Percentiles rank a stretch among this genome's conserved stretches.
Conservation (phyloP, 1,140 invertebrate species). For the Ips nitidus region DNA sequence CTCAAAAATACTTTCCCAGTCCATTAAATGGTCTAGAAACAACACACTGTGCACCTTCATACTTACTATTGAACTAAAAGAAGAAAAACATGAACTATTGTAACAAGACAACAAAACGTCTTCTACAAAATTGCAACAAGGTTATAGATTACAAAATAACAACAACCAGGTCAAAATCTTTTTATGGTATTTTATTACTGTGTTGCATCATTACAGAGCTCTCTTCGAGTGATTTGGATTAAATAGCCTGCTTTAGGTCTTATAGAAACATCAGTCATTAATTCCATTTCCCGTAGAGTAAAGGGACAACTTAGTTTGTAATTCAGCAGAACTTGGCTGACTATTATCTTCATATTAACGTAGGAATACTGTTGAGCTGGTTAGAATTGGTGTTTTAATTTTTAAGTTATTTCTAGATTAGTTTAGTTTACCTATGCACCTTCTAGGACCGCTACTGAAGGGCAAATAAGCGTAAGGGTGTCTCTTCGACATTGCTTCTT, state of each 20-base stretch:
- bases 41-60: too few relatives aligned
- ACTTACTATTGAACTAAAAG: too few relatives aligned
- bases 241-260: slow-evolving; percentile 6
- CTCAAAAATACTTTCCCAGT: too few relatives aligned
- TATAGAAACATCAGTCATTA: slow-evolving; percentile 38
- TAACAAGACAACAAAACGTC: too few relatives aligned
- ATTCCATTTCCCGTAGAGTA: slow-evolving; percentile 29
- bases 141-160: too few relatives aligned
- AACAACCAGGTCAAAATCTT: too few relatives aligned
- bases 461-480: slow-evolving; percentile 71
- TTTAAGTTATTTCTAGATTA: not conserved
- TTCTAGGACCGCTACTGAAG: slow-evolving; percentile 75
- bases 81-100: too few relatives aligned
- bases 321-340: slow-evolving; percentile 33
- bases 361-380: slow-evolving; percentile 34
- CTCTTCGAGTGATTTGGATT: slow-evolving; percentile 6
- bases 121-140: too few relatives aligned
- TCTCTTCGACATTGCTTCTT: slow-evolving; percentile 60
- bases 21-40: too few relatives aligned
- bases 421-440: slow-evolving; percentile 59
- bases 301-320: slow-evolving; percentile 31
- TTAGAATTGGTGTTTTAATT: not conserved
- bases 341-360: slow-evolving; percentile 36
- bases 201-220: too few relatives aligned
- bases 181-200: too few relatives aligned